phyloP scores from a whole-genome alignment of 2,113 vertebrate species.

The Irena cyanogastra region DNA sequence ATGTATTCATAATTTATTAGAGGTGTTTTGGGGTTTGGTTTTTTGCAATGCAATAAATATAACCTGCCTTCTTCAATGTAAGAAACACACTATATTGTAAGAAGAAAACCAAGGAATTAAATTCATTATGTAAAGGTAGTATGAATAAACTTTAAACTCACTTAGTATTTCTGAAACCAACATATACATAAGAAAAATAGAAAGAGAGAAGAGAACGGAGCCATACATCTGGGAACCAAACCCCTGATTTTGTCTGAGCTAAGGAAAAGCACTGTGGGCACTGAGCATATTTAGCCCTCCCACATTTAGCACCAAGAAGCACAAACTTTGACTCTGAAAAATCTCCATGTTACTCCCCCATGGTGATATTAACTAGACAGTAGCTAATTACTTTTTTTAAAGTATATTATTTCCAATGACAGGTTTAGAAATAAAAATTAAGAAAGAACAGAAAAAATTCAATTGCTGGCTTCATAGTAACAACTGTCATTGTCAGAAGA shows the following conservation, averaged over 20 bases:
- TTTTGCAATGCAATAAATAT: background rate
- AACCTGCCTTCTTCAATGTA: background rate
- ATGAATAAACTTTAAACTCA: background rate
- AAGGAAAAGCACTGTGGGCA: background rate
- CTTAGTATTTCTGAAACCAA: background rate
- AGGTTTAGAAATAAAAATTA: background rate
- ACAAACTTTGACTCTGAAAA: background rate
- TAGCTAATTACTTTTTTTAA: background rate
- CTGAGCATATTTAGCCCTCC: background rate
- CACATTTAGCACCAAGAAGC: background rate
- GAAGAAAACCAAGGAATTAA: background rate
- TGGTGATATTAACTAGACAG: background rate
- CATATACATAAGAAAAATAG: background rate
- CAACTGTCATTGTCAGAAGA: conserved; percentile 25
- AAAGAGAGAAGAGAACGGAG: background rate
- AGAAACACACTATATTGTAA: background rate
- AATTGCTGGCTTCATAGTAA: background rate
- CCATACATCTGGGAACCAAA: background rate
- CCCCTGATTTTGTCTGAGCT: background rate
- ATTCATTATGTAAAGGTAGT: background rate
- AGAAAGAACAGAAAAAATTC: background rate
- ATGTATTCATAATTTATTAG: background rate
- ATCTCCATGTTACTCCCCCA: background rate
- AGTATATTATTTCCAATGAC: background rate
- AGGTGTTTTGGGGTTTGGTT: background rate